phyloP scores from a whole-genome alignment of 2,113 vertebrate species.

The Rostratula benghalensis region DNA sequence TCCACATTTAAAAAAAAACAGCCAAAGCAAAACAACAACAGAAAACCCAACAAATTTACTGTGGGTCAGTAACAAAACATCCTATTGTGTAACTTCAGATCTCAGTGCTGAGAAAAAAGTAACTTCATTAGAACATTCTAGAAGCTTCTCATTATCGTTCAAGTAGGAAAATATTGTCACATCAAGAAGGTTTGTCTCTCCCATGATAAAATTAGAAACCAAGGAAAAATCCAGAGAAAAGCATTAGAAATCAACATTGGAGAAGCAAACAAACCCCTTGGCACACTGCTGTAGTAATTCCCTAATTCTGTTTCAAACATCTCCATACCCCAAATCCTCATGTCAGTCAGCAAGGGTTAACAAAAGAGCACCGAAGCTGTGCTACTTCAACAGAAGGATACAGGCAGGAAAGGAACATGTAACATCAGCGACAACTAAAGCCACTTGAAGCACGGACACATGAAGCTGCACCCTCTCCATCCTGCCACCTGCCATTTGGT shows the following conservation, averaged over 20 bases:
- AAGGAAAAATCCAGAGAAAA: neutral
- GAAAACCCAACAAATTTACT: neutral
- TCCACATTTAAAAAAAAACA: neutral
- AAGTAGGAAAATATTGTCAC: neutral
- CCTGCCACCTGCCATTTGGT: neutral
- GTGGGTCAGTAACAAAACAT: neutral
- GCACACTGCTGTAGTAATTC: neutral
- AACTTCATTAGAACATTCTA: neutral
- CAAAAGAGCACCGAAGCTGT: neutral
- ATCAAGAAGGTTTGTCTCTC: neutral
- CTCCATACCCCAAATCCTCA: neutral
- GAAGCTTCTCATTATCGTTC: neutral
- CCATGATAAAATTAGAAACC: neutral
- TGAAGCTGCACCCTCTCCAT: neutral
- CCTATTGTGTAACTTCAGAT: neutral
- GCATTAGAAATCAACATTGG: neutral
- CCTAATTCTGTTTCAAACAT: neutral
- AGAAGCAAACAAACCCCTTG: neutral
- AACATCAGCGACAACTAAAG: neutral
- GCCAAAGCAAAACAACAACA: neutral
- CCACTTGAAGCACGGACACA: neutral
- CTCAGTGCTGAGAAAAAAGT: neutral
- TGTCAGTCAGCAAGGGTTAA: neutral
- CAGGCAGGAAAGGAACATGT: rapidly evolving
- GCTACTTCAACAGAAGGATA: neutral